Conservation (phyloP, 1,140 invertebrate species). For the Venturia canescens region DNA sequence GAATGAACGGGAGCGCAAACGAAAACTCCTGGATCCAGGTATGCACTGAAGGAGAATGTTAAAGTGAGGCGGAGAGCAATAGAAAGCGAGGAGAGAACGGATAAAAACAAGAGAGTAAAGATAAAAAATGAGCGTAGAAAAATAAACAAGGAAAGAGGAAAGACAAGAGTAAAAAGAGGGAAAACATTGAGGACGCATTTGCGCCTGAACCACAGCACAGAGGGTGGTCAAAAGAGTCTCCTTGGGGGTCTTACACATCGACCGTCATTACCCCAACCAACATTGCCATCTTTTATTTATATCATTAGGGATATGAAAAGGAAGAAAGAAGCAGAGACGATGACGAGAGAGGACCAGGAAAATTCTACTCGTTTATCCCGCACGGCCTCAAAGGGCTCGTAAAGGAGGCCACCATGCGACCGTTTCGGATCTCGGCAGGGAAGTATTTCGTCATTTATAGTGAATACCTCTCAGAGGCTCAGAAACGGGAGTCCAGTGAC, state of each 20-base stretch:
- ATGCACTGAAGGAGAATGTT: no score
- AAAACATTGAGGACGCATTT: conserved; percentile 21
- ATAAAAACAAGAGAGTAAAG: neutral
- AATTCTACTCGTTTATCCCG: conserved; percentile 25
- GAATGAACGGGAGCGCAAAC: no score
- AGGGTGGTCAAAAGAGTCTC: conserved; percentile 25
- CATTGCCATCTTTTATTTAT: conserved; percentile 50
- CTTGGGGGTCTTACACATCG: conserved; percentile 20
- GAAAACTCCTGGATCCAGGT: no score
- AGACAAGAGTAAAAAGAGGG: neutral
- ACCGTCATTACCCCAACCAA: conserved; percentile 46
- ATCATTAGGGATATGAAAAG: conserved; percentile 42
- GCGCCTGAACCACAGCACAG: conserved; percentile 14
- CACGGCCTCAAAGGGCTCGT: conserved; percentile 25
- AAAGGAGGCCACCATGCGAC: conserved; percentile 15
- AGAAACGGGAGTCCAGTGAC: conserved; percentile 1
- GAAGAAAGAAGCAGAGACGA: conserved; percentile 38
- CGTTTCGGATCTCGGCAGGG: conserved; percentile 21
- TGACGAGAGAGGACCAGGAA: conserved; percentile 43
- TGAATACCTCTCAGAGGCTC: neutral
- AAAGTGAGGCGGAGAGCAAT: neutral
- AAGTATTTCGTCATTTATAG: conserved; percentile 25
- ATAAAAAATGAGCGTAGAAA: conserved; percentile 39
- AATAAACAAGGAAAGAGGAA: conserved; percentile 27
- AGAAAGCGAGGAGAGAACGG: neutral